These are phyloP conservation scores for Metacarcinus magister DNA, from an alignment of 2,888 invertebrate genomes.

Conservation along the genomic window DNA sequence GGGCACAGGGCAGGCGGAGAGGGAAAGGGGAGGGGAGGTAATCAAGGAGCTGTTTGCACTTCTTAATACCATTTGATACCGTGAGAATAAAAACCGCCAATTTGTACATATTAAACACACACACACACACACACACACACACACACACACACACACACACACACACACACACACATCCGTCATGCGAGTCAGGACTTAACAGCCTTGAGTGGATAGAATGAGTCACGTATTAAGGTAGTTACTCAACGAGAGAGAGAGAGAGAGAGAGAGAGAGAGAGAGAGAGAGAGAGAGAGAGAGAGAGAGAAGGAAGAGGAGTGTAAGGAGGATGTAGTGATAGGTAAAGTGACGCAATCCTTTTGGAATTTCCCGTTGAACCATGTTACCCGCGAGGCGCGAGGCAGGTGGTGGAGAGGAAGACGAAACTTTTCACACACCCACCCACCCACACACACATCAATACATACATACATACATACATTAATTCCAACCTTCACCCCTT, in stretches of 20 bases:
- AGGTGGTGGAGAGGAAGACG: background rate
- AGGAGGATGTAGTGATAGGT: background rate
- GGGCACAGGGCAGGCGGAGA: background rate
- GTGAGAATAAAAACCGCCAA: background rate
- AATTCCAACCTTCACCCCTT: too few relatives aligned
- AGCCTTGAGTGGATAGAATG: background rate
- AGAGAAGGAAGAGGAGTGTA: background rate
- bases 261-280: background rate
- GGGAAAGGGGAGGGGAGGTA: background rate
- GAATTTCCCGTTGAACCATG: conserved; percentile 32
- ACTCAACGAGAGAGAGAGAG: background rate
- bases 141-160: conserved; percentile 61
- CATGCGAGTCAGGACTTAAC: background rate
- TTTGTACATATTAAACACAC: background rate
- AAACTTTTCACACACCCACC: too few relatives aligned
- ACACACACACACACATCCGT: conserved; percentile 60
- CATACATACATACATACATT: too few relatives aligned
- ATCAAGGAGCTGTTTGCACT: background rate
- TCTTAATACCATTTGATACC: background rate
- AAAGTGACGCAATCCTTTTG: background rate
- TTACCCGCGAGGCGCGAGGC: background rate
- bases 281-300: too few relatives aligned
- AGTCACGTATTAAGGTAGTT: conserved; percentile 13
- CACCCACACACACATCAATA: too few relatives aligned
- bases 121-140: background rate